Evolutionary conservation across 2,888 invertebrate species (phyloP), one percentile per base, ranked within the genome.

Genomic region (Thysanoteuthis rhombus): DNA sequence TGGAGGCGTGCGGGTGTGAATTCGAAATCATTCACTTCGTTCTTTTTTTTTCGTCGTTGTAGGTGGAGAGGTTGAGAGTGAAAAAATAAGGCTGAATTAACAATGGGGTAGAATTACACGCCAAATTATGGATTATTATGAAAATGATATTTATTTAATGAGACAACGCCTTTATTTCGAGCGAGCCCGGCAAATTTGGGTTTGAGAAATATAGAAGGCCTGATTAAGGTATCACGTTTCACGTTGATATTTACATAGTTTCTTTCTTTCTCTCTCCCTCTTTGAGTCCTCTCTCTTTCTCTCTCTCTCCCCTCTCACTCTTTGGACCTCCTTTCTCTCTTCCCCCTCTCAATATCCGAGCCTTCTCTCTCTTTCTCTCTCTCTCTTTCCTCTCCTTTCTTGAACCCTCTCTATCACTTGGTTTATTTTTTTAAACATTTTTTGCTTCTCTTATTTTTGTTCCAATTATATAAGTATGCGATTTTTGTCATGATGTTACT

Each of bases 71-170:
- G 22, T 6, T 25, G 52, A 75, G 19, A 75, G 58, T 22, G 25
- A 16, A 75, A 75, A n/a, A 75, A 75, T 75, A 75, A 75, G 1
- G 3, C 12, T 12, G 75, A 75, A 75, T 75, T n/a, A 75, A 75
- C 75, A 75, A 75, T 75, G 75, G 75, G n/a, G 19, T 75, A 75
- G 75, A 75, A 75, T 75, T 75, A 75, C 75, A 75, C 36, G 12
- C 36, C 75, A 75, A 75, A 75, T 75, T 75, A 75, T 75, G 75
- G 75, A 75, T n/a, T 75, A 75, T 75, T 75, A 75, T n/a, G n/a
- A 75, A 75, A 75, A 75, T 75, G 75, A 75, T 75, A 75, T 75
- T 75, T 75, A n/a, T 75, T 75, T 75, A 75, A 75, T 75, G 75
- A 75, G 75, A 75, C 75, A 75, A 75, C 75, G 75, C 75, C 75